Percentiles rank a stretch among this genome's conserved stretches.
phyloP scores from a whole-genome alignment of 2,797 vertebrate genomes.

The Chiropotes sagulatus region DNA sequence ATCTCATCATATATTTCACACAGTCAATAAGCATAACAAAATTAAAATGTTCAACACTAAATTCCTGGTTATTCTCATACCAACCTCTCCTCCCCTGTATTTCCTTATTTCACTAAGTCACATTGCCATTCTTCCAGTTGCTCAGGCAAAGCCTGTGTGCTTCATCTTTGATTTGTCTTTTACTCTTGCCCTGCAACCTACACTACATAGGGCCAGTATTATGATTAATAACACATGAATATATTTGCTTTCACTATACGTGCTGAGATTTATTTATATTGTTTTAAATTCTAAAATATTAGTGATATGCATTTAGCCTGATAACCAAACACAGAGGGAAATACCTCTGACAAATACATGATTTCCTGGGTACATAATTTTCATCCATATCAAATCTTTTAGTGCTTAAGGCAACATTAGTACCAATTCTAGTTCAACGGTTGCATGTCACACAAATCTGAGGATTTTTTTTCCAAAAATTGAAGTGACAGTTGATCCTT shows the following conservation, averaged over 20 bases:
- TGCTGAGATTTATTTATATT: neutral
- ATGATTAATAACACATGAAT: neutral
- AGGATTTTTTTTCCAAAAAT: neutral
- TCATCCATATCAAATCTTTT: constrained; percentile 15
- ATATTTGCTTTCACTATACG: neutral
- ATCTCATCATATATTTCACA: neutral
- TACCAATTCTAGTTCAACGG: neutral
- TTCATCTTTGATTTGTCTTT: neutral
- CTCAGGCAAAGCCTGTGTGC: neutral
- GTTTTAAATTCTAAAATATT: constrained; percentile 37
- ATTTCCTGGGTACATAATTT: neutral
- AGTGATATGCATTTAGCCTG: neutral
- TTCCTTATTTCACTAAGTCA: neutral
- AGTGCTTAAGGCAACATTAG: neutral
- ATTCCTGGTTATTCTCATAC: neutral
- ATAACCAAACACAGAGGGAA: neutral
- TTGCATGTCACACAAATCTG: neutral
- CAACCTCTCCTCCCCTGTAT: neutral
- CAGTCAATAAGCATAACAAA: neutral
- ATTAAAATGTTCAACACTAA: neutral
- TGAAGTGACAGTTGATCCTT: neutral
- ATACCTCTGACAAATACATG: neutral
- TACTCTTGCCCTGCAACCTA: neutral
- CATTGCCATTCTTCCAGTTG: neutral
- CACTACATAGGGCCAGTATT: neutral